Percentiles rank a stretch among this genome's conserved stretches.
Conservation (phyloP, 2,797 vertebrate species). For the Kryptolebias ocellatus region DNA sequence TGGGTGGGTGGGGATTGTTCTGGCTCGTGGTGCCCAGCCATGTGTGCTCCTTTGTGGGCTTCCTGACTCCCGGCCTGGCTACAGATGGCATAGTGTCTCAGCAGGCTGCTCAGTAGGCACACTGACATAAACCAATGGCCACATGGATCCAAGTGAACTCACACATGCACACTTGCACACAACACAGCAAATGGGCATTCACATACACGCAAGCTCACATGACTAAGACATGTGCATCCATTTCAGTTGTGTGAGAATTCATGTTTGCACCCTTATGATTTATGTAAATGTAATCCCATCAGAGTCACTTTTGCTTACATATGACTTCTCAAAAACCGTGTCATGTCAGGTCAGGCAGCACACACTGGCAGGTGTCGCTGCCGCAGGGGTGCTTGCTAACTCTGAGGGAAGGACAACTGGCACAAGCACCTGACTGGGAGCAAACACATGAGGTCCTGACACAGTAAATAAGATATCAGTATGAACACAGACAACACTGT, state of each 20-base stretch:
- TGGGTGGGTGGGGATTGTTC: slow-evolving; percentile 58
- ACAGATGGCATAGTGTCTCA: slow-evolving; percentile 81
- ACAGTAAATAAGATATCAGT: slow-evolving; percentile 71
- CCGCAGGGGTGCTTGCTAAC: slow-evolving; percentile 62
- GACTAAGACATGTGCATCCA: neutral
- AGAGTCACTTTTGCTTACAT: slow-evolving; percentile 11
- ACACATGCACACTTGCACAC: slow-evolving; percentile 6
- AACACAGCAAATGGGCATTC: slow-evolving; percentile 15
- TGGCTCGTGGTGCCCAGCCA: slow-evolving; percentile 74
- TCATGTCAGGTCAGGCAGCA: slow-evolving; percentile 49
- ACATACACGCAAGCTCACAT: slow-evolving; percentile 6
- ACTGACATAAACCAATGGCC: slow-evolving; percentile 68
- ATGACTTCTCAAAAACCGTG: slow-evolving; percentile 37
- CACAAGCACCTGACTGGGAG: slow-evolving; percentile 64
- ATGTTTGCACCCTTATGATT: neutral
- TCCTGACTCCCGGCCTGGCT: slow-evolving; percentile 82
- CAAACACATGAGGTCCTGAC: slow-evolving; percentile 73
- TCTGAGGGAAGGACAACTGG: slow-evolving; percentile 73
- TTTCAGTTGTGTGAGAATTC: neutral
- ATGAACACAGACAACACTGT: slow-evolving; percentile 41
- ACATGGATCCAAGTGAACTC: slow-evolving; percentile 35
- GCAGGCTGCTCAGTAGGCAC: slow-evolving; percentile 66
- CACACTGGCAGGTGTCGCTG: slow-evolving; percentile 73
- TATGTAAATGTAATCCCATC: neutral
- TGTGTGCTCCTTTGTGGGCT: slow-evolving; percentile 81